Conservation (phyloP, 2,797 vertebrate species). For the Hephaestus fuliginosus region DNA sequence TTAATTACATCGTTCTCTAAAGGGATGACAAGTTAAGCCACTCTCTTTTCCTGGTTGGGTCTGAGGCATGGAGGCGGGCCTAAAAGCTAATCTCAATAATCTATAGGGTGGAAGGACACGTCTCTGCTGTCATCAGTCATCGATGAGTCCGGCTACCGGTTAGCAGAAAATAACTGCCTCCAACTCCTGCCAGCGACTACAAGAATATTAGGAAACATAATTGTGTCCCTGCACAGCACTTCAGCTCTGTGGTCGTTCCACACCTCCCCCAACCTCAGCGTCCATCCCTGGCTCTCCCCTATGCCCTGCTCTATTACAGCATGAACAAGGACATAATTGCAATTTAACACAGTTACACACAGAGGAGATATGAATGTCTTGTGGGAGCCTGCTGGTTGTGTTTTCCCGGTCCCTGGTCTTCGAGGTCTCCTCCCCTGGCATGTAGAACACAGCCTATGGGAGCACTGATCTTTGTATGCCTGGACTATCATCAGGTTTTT, state of each 20-base stretch:
- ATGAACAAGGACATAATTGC: constrained; percentile 77
- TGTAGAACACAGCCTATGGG: constrained; percentile 16
- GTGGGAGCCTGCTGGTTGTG: constrained; percentile 39
- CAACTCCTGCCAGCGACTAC: constrained; percentile 16
- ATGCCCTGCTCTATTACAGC: constrained; percentile 66
- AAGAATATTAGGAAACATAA: constrained; percentile 33
- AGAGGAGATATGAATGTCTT: constrained; percentile 51
- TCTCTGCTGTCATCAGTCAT: constrained; percentile 73
- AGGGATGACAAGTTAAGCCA: constrained; percentile 82
- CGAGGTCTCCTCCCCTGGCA: constrained; percentile 15
- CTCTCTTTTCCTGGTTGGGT: constrained; percentile 68
- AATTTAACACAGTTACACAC: constrained; percentile 70
- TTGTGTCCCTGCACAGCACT: constrained; percentile 31
- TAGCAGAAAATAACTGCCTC: constrained; percentile 40
- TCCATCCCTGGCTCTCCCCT: constrained; percentile 36
- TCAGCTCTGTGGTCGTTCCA: constrained; percentile 36
- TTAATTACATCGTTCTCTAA: constrained; percentile 83
- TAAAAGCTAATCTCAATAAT: constrained; percentile 74
- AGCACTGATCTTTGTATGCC: constrained; percentile 29
- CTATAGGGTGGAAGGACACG: constrained; percentile 66
- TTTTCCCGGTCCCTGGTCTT: constrained; percentile 25
- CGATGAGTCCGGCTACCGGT: constrained; percentile 43
- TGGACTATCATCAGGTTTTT: neutral
- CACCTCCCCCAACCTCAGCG: constrained; percentile 18
- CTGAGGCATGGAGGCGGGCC: constrained; percentile 55